Percentiles rank a stretch among this genome's conserved stretches.
Evolutionary conservation across 2,888 invertebrate genomes (phyloP).

Genomic region (Conus canariensis): DNA sequence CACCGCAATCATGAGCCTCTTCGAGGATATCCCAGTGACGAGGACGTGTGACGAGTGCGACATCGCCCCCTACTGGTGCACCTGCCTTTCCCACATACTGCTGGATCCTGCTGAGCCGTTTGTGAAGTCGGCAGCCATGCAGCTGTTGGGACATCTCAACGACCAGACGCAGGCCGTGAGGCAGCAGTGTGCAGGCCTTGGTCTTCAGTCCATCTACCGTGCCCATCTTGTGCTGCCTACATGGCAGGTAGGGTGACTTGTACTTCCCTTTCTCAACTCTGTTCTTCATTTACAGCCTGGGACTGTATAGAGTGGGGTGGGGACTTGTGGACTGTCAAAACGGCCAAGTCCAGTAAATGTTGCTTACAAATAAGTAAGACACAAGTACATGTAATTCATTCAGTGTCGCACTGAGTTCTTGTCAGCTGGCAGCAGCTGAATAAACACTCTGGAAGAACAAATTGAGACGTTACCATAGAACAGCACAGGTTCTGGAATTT

Average conservation of each 20-base stretch:
- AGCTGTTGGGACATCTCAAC: conserved; percentile 62
- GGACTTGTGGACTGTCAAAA: too few species aligned
- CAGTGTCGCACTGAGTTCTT: too few species aligned
- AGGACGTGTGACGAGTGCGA: conserved; percentile 70
- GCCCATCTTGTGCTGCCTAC: conserved; percentile 65
- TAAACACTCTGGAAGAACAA: too few species aligned
- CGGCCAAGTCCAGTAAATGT: not conserved
- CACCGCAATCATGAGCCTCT: conserved; percentile 67
- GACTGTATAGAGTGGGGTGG: too few species aligned
- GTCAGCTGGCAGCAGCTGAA: too few species aligned
- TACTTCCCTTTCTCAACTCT: too few species aligned
- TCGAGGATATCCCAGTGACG: conserved; percentile 65
- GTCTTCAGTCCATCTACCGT: conserved; percentile 51
- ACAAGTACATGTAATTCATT: too few species aligned
- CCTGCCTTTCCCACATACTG: conserved; percentile 66
- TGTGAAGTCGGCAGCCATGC: conserved; percentile 57
- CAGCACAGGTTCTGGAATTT: too few species aligned
- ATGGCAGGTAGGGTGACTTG: conserved; percentile 61
- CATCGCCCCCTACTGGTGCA: conserved; percentile 74
- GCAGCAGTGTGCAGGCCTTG: conserved; percentile 57
- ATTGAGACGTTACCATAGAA: too few species aligned
- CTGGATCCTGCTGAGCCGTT: conserved; percentile 55
- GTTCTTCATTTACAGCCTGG: too few species aligned
- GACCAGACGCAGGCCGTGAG: conserved; percentile 53
- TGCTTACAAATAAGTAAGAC: too few species aligned